These are phyloP conservation scores for Anoplophora glabripennis DNA, from an alignment of 1,140 invertebrate genomes.

Conservation along the genomic window DNA sequence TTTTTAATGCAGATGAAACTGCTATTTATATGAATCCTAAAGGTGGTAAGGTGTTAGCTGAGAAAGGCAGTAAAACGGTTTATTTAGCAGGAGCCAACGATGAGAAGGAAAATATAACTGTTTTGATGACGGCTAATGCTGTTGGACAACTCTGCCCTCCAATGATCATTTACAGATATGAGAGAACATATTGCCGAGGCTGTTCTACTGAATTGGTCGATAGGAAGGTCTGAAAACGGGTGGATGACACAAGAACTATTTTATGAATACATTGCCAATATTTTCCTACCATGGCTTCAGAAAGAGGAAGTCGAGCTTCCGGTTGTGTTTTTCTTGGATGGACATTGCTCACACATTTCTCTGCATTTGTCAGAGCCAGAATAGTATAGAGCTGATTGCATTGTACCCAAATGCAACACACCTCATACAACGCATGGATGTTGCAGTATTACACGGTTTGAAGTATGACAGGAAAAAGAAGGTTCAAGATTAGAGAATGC, in stretches of 20 bases:
- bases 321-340: slow-evolving; percentile 14
- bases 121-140: slow-evolving; percentile 38
- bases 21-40: slow-evolving; percentile 37
- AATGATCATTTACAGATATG: slow-evolving; percentile 39
- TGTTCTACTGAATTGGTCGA: slow-evolving; percentile 39
- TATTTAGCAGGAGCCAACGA: slow-evolving; percentile 17
- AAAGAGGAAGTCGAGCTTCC: slow-evolving; percentile 11
- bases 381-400: background rate
- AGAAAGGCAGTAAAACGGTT: slow-evolving; percentile 10
- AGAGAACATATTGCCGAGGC: slow-evolving; percentile 31
- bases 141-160: slow-evolving; percentile 38
- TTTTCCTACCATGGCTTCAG: slow-evolving; percentile 40
- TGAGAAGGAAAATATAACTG: slow-evolving; percentile 34
- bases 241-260: slow-evolving; percentile 49
- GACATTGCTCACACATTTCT: slow-evolving; percentile 15
- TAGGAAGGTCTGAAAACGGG: slow-evolving; percentile 46
- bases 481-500: background rate
- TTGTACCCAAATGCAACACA: slow-evolving; percentile 5
- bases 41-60: slow-evolving; percentile 27
- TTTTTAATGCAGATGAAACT: slow-evolving; percentile 36
- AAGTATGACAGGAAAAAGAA: background rate
- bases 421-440: background rate
- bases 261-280: slow-evolving; percentile 49
- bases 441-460: no score
- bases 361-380: slow-evolving; percentile 6